A percentile compares a stretch with the other conserved stretches of the same genome.
phyloP scores from a whole-genome alignment of 2,888 invertebrate genomes.

The Argynnis bischoffii region DNA sequence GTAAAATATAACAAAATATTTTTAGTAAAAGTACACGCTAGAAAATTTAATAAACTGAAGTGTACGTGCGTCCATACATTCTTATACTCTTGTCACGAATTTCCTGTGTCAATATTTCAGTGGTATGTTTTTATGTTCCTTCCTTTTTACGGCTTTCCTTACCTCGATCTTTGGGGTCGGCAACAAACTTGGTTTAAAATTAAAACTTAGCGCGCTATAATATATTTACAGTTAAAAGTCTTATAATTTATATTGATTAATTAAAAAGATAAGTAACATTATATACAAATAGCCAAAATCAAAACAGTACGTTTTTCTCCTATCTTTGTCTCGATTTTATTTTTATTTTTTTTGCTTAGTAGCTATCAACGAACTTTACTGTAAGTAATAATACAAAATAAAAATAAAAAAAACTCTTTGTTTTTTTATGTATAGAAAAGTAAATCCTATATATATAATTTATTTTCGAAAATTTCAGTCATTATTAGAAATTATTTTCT shows the following conservation, averaged over 20 bases:
- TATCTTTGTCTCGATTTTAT: too few relatives aligned
- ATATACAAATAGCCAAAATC: too few relatives aligned
- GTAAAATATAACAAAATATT: not conserved
- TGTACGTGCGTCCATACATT: conserved; percentile 31
- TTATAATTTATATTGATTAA: not conserved
- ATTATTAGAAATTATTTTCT: too few relatives aligned
- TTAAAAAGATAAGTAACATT: too few relatives aligned
- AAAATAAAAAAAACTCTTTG: too few relatives aligned
- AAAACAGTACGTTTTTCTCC: too few relatives aligned
- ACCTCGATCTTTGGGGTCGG: not conserved
- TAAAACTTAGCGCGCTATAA: conserved; percentile 15
- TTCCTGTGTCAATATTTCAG: conserved; percentile 40
- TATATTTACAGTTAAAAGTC: conserved; percentile 5
- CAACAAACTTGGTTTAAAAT: conserved; percentile 12
- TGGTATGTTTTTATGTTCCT: conserved; percentile 37
- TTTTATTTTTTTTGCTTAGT: too few relatives aligned
- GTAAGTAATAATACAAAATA: too few relatives aligned
- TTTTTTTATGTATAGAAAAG: too few relatives aligned
- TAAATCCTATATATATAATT: too few relatives aligned
- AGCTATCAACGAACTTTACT: too few relatives aligned
- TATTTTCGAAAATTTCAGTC: too few relatives aligned
- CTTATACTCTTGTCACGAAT: conserved; percentile 33
- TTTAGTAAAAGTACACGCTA: conserved; percentile 6
- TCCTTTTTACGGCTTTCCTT: conserved; percentile 29
- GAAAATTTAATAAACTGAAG: conserved; percentile 33